Evolutionary conservation across 2,888 invertebrate species (phyloP), one percentile per base, ranked within the genome.

Genomic region (Acrocyrtus sp.): DNA sequence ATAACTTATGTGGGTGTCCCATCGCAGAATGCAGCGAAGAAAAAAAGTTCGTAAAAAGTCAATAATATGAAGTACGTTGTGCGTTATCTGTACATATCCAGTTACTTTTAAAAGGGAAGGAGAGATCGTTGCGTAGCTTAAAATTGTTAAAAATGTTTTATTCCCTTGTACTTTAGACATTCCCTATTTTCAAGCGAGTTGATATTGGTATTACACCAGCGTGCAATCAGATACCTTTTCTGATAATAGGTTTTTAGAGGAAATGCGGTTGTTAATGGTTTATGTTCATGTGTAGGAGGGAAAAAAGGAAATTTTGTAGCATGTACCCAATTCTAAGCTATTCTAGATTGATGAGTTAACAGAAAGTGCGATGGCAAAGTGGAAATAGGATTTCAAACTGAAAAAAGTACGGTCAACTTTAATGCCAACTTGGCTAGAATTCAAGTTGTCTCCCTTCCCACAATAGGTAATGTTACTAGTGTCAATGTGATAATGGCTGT

Each of bases 401-500:
- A 41, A 41, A 41, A n/a, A n/a, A n/a, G n/a, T n/a, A n/a, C n/a
- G n/a, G n/a, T n/a, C n/a, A n/a, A n/a, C n/a, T n/a, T n/a, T n/a
- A n/a, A n/a, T n/a, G n/a, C n/a, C n/a, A n/a, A n/a, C n/a, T n/a
- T 41, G 15, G 48, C 60, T 29, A 41, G 27, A 41, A 57, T 58
- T 57, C 51, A 58, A 58, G 45, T 22, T 67, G 39, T 47, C 34
- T 34, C 34, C 43, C 41, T 67, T 51, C 51, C 67, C 56, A 34
- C 65, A 57, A 67, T n/a, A n/a, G 67, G 58, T 67, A 67, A 67
- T 58, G 67, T 67, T 67, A 19, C 67, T 43, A 57, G 67, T 70
- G 70, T 70, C 62, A 62, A 65, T 47, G 63, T 72, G 72, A 63
- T 72, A 72, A 72, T 56, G 57, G 72, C 50, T 50, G 63, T 57